These are phyloP conservation scores for Sycophila texana DNA, from an alignment of 2,888 invertebrate species.

Conservation along the genomic window DNA sequence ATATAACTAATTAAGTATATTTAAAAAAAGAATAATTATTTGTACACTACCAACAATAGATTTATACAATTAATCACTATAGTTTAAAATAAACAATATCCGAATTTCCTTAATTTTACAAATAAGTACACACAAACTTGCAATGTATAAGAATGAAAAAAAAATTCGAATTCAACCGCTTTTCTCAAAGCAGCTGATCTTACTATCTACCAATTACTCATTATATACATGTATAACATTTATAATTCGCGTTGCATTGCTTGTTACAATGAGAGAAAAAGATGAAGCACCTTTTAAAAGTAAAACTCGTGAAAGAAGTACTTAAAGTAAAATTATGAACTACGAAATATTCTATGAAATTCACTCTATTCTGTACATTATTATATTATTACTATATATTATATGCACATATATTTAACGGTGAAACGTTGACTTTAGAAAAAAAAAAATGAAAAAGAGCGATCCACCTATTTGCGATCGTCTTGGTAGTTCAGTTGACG, in stretches of 20 bases:
- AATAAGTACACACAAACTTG: neutral
- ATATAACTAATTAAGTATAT: too few species aligned
- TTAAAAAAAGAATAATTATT: neutral
- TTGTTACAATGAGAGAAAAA: slow-evolving; percentile 20
- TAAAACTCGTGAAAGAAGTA: slow-evolving; percentile 37
- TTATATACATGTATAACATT: neutral
- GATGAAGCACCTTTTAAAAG: slow-evolving; percentile 15
- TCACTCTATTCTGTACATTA: slow-evolving; percentile 24
- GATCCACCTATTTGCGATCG: slow-evolving; percentile 5
- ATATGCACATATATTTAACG: slow-evolving; percentile 14
- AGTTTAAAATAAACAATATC: neutral
- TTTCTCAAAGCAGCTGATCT: neutral
- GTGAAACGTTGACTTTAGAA: neutral
- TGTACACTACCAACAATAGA: neutral
- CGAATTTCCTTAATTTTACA: neutral
- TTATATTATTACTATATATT: slow-evolving; percentile 23
- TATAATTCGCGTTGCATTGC: neutral
- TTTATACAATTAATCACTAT: neutral
- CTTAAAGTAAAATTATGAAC: slow-evolving; percentile 30
- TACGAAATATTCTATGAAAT: slow-evolving; percentile 34
- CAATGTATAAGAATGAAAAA: neutral
- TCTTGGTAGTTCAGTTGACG: neutral
- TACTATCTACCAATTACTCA: neutral
- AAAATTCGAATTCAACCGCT: neutral
- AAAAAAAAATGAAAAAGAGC: neutral